These are phyloP conservation scores for Phlogophora meticulosa DNA, from an alignment of 2,888 invertebrate species.

Conservation along the genomic window DNA sequence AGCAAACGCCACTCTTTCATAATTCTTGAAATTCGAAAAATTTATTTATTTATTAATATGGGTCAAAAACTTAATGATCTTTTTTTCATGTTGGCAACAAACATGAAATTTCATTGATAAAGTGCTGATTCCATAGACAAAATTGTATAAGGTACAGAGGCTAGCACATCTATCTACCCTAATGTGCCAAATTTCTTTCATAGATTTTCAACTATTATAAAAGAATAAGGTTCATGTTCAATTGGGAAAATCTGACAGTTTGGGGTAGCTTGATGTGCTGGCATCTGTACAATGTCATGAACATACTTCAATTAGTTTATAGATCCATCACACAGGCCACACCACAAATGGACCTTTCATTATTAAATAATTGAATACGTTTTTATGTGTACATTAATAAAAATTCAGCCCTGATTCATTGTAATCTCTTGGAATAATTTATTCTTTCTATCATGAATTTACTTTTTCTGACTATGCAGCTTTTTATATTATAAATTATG, in stretches of 20 bases:
- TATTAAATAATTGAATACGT: neutral
- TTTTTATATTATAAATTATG: no score
- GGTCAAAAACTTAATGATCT: neutral
- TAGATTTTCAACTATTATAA: no score
- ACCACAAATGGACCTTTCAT: neutral
- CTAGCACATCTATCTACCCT: no score
- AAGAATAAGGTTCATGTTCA: no score
- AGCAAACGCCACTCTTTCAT: neutral
- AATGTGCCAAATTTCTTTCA: no score
- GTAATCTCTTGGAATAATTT: constrained; percentile 8
- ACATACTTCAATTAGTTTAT: neutral
- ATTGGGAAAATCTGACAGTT: no score
- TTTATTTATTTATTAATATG: no score
- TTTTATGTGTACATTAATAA: no score
- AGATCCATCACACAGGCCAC: neutral
- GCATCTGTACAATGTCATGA: no score
- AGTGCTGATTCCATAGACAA: neutral
- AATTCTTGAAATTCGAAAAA: neutral
- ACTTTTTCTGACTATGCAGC: constrained; percentile 1
- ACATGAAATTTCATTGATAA: neutral
- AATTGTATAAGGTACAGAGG: neutral
- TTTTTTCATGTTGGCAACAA: constrained; percentile 25
- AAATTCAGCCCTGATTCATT: neutral
- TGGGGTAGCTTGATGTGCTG: no score
- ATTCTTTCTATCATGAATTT: neutral